Evolutionary conservation across 1,140 invertebrate genomes (phyloP).

Genomic region (Brachionus rubens): DNA sequence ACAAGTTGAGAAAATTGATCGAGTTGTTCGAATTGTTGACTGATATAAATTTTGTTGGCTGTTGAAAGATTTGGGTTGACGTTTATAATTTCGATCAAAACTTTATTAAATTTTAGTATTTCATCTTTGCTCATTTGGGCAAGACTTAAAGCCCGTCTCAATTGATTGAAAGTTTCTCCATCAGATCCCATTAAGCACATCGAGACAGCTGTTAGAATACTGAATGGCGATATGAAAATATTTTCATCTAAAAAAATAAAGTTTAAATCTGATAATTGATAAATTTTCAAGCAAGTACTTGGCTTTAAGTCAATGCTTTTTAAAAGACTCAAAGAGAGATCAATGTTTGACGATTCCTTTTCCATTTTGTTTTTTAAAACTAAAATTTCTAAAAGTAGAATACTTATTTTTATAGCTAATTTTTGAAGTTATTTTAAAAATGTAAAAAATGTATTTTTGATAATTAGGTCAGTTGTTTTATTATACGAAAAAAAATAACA

Average conservation of each 20-base stretch:
- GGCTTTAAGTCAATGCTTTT: too few relatives aligned
- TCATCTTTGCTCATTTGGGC: neutral
- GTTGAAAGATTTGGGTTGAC: neutral
- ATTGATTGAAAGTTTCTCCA: slow-evolving; percentile 69
- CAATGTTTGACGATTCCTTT: too few relatives aligned
- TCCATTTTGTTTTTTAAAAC: too few relatives aligned
- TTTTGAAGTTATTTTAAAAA: too few relatives aligned
- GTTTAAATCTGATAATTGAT: too few relatives aligned
- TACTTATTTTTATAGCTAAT: too few relatives aligned
- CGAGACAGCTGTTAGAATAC: slow-evolving; percentile 66
- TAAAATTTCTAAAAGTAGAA: too few relatives aligned
- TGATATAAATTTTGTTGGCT: slow-evolving; percentile 18
- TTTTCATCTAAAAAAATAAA: slow-evolving; percentile 31
- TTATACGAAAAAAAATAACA: too few relatives aligned
- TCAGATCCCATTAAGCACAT: slow-evolving; percentile 68
- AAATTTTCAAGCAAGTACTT: too few relatives aligned
- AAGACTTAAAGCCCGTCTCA: slow-evolving; percentile 50
- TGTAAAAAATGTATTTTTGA: too few relatives aligned
- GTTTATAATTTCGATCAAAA: neutral
- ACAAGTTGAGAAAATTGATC: neutral
- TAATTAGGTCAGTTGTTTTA: too few relatives aligned
- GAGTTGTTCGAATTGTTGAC: neutral
- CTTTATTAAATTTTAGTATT: neutral
- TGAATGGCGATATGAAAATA: slow-evolving; percentile 61
- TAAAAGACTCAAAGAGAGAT: too few relatives aligned